phyloP scores from a whole-genome alignment of 2,113 vertebrate species.

The Prinia subflava region DNA sequence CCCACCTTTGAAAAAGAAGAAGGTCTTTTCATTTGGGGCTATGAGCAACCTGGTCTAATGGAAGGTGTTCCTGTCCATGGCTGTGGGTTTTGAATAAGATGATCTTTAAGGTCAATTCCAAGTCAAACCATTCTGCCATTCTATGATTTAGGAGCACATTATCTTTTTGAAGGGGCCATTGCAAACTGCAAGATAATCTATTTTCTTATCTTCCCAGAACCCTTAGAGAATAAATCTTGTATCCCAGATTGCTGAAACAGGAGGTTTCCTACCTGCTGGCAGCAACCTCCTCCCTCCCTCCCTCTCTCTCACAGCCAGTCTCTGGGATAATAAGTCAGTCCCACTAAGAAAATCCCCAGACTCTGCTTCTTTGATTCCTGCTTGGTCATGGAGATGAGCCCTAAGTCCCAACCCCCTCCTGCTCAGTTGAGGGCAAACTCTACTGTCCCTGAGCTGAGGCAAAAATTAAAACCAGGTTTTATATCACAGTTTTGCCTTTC shows the following conservation, averaged over 20 bases:
- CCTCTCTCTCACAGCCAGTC: background rate
- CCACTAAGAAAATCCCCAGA: background rate
- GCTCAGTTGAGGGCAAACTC: background rate
- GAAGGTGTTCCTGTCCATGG: background rate
- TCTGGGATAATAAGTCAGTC: background rate
- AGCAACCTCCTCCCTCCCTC: background rate
- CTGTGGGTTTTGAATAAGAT: background rate
- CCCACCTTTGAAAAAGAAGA: background rate
- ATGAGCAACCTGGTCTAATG: background rate
- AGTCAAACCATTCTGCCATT: background rate
- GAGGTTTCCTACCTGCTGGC: background rate
- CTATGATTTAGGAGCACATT: background rate
- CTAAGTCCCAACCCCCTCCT: background rate
- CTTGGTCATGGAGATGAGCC: background rate
- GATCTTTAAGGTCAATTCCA: background rate
- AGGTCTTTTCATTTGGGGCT: background rate
- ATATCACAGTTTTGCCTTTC: accelerated
- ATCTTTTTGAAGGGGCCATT: background rate
- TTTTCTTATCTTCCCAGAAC: background rate
- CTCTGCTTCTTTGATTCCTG: background rate
- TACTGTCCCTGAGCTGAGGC: background rate
- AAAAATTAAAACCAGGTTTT: background rate
- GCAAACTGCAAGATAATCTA: background rate
- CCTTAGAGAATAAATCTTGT: background rate
- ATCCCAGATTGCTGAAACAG: background rate